Evolutionary conservation across 2,888 invertebrate genomes (phyloP), one percentile per base, ranked within the genome.

Genomic region (Euplagia quadripunctaria): DNA sequence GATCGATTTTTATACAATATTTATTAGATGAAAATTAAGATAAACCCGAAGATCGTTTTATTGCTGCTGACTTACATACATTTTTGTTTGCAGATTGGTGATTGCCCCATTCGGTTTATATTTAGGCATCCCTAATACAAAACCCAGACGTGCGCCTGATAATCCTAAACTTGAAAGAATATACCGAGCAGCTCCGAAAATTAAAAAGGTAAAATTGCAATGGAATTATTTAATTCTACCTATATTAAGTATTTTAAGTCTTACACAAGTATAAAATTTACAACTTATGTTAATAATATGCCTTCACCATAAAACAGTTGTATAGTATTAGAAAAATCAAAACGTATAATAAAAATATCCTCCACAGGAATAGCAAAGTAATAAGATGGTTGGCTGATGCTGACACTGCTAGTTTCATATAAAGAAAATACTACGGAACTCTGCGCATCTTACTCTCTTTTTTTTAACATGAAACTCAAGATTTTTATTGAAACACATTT

Each of bases 161-260:
- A 98, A 98, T 94, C 97, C 97, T 68, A 94, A 97, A 77, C 95
- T 99, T 85, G 99, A 99, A 91, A 97, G 97, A 84, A 98, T 97
- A 0, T 99, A 98, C 90, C 93, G 92, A 78, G 93, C 94, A 55
- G 96, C 96, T 71, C 96, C 97, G 86, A 97, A 97, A 87, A 97
- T 98, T 88, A 98, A 97, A 92, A 97, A 97, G 96, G 98, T 98
- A 93, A 80, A 0, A 14, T 49, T 66, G 12, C 5, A 20, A 20
- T 12, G 20, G 55, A 52, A 7, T 52, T 52, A 52, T 64, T 31
- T 31, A 31, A 31, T 31, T 1, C 2, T 31, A 31, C 31, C 31
- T 46, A 14, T 46, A 14, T 12, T 31, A 63, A 41, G 41, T 14
- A 31, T 0, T 31, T 14, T 31, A 5, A 16, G 14, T 52, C 16